Evolutionary conservation across 1,140 invertebrate species (phyloP), one percentile per base, ranked within the genome.

Genomic region (Procambarus clarkii): DNA sequence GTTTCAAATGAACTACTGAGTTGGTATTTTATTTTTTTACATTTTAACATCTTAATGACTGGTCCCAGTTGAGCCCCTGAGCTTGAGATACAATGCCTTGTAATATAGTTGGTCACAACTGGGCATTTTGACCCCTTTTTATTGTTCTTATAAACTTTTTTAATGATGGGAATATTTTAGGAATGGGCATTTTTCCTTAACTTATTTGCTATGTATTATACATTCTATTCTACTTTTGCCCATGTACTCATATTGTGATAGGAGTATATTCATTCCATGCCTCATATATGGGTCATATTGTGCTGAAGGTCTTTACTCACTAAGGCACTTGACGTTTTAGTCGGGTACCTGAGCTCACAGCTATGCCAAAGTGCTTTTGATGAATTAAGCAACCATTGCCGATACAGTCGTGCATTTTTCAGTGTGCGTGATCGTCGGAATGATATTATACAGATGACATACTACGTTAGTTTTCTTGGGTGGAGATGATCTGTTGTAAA

Each of bases 281-380:
- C 69, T 86, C 74, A 86, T 77, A n/a, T n/a, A 21, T 86, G 46
- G 58, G 84, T 58, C 71, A 76, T 76, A 86, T 34, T 34, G 48
- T 50, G 69, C 46, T 76, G 48, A 86, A 50, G 45, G 69, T 48
- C 48, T 86, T 74, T 74, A 74, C 69, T 74, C 69, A 74, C 69
- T 64, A 34, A 24, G 74, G 54, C 48, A 50, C 84, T 74, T 76
- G 84, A 76, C 69, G 84, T 77, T 76, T 48, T 77, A 77, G 74
- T 45, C 74, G 48, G 74, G 76, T 79, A 44, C 76, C 86, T 60
- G 24, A 60, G 86, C 86, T 87, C 86, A 79, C 86, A 78, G 76
- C 86, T 87, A 87, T 87, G 86, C 86, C 86, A 87, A 87, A 87
- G 86, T 87, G 86, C 86, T 87, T n/a, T 84, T 84, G 82, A 84